These are phyloP conservation scores for Strigamia transsilvanica DNA, from an alignment of 2,888 invertebrate species.

Conservation along the genomic window DNA sequence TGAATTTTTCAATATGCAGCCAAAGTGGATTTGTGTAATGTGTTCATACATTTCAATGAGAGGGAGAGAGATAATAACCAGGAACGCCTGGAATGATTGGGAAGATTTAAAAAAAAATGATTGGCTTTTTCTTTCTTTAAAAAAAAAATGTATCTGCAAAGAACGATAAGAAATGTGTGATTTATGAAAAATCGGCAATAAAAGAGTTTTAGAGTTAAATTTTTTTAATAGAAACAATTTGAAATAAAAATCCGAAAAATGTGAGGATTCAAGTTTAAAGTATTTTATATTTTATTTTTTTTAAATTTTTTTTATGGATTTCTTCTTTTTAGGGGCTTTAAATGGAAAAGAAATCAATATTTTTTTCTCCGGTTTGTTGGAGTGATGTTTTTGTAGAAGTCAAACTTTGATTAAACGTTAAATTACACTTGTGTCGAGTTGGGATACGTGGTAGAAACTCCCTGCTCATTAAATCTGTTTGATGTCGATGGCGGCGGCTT, in stretches of 20 bases:
- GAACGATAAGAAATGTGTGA: conserved; percentile 12
- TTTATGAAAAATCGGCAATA: conserved; percentile 40
- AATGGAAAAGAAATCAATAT: conserved; percentile 16
- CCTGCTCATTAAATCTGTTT: conserved; percentile 42
- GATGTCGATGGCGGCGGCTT: conserved; percentile 29
- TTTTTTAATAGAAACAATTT: conserved; percentile 1
- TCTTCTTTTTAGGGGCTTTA: neutral
- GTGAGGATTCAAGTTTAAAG: conserved; percentile 19
- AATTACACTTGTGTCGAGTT: conserved; percentile 28
- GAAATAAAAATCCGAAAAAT: conserved; percentile 18
- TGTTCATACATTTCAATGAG: conserved; percentile 54
- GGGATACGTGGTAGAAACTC: conserved; percentile 34
- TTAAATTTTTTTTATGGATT: neutral
- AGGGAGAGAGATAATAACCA: conserved; percentile 28
- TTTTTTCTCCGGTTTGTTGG: neutral
- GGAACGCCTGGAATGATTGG: conserved; percentile 22
- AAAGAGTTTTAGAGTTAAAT: conserved; percentile 23
- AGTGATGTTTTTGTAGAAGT: conserved; percentile 13
- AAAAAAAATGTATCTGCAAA: conserved; percentile 32
- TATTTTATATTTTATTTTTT: neutral
- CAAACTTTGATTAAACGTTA: conserved; percentile 31
- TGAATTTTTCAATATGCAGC: conserved; percentile 55
- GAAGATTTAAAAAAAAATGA: conserved; percentile 28
- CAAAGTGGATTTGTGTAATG: conserved; percentile 55
- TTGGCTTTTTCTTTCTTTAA: conserved; percentile 26